Evolutionary conservation across 2,797 vertebrate genomes (phyloP).

Genomic region (Falco biarmicus): DNA sequence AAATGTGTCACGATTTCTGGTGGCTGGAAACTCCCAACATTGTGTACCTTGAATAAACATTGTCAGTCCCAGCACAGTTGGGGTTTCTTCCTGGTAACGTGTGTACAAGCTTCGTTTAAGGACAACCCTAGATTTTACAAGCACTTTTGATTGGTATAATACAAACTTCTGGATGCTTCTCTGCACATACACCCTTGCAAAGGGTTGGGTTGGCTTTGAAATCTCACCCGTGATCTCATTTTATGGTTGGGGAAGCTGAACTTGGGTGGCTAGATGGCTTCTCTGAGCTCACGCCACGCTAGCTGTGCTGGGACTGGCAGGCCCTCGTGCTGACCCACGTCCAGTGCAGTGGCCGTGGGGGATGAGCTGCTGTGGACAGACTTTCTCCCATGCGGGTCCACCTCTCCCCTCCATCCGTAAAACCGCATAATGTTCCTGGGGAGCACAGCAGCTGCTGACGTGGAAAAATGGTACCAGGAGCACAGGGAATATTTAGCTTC

Average conservation of each 20-base stretch:
- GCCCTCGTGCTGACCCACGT: fast-evolving
- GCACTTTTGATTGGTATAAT: fast-evolving
- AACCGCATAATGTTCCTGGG: background rate
- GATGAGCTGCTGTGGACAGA: background rate
- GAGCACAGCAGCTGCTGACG: background rate
- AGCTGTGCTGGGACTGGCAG: background rate
- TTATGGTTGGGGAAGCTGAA: background rate
- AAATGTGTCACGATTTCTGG: background rate
- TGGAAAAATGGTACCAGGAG: background rate
- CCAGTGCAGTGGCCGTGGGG: fast-evolving
- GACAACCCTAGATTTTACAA: background rate
- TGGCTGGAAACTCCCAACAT: background rate
- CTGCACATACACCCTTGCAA: background rate
- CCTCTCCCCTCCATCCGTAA: fast-evolving
- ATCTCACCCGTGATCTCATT: background rate
- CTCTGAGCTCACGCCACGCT: background rate
- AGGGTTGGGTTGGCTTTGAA: background rate
- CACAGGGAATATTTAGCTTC: background rate
- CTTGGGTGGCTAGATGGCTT: fast-evolving
- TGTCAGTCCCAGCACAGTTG: fast-evolving
- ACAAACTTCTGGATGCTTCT: background rate
- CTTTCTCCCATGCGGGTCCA: background rate
- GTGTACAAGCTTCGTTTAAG: background rate
- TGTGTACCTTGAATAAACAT: background rate
- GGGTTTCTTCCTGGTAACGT: background rate